Conservation (phyloP, 2,888 invertebrate genomes). For the Drosophila neotestacea region DNA sequence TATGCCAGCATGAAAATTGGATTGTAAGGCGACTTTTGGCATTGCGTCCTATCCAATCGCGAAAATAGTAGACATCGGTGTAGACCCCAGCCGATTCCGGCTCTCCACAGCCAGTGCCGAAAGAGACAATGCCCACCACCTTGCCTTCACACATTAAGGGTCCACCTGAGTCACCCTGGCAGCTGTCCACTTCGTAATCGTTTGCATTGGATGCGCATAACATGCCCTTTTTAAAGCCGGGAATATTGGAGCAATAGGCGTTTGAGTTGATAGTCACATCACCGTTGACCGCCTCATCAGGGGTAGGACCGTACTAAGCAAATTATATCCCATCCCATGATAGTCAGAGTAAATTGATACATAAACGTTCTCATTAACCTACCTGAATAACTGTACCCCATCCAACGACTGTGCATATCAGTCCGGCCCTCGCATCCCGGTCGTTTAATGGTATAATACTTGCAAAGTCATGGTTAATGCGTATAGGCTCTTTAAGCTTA, state of each 20-base stretch:
- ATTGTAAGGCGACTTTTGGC: neutral
- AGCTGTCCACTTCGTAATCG: constrained; percentile 59
- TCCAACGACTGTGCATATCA: constrained; percentile 60
- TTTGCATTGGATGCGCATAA: constrained; percentile 60
- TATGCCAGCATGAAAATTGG: neutral
- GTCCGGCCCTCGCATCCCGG: neutral
- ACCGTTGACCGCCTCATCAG: constrained; percentile 64
- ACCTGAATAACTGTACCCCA: constrained; percentile 72
- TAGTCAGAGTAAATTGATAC: neutral
- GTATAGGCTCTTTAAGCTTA: constrained; percentile 3
- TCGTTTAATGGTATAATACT: constrained; percentile 26
- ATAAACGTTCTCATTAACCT: neutral
- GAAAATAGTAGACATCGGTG: constrained; percentile 57
- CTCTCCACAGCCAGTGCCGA: constrained; percentile 62
- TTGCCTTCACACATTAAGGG: constrained; percentile 58
- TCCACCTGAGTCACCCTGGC: constrained; percentile 76
- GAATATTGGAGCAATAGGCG: constrained; percentile 22
- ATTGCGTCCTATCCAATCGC: constrained; percentile 56
- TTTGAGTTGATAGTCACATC: constrained; percentile 47
- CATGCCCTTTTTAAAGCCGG: constrained; percentile 36
- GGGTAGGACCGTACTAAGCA: constrained; percentile 56
- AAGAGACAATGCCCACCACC: constrained; percentile 70
- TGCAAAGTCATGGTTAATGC: neutral
- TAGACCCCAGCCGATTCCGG: constrained; percentile 53
- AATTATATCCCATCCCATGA: neutral